Evolutionary conservation across 1,140 invertebrate genomes (phyloP).

Genomic region (Bombus vancouverensis): DNA sequence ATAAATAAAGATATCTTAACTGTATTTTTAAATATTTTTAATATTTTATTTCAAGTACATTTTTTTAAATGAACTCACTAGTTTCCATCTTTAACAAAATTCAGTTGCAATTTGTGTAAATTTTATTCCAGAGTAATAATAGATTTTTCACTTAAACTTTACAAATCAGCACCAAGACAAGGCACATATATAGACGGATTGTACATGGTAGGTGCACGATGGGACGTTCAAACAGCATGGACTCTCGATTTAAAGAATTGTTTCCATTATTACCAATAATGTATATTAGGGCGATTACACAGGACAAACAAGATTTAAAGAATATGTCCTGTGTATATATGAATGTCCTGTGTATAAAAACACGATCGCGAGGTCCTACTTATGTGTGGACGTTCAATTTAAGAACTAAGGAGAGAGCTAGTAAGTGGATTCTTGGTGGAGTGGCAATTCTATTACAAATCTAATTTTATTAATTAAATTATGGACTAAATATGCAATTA

Average conservation of each 20-base stretch:
- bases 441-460: slow-evolving; percentile 93
- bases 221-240: slow-evolving; percentile 90
- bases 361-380: slow-evolving; percentile 92
- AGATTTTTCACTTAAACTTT: not conserved
- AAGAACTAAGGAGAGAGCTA: slow-evolving; percentile 93
- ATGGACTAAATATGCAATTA: not conserved
- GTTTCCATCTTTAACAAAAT: not conserved
- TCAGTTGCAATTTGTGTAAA: not conserved
- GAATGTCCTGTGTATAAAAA: slow-evolving; percentile 97
- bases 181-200: slow-evolving; percentile 95
- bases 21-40: too few species aligned
- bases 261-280: slow-evolving; percentile 96
- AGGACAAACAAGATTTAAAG: slow-evolving; percentile 93
- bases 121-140: not conserved
- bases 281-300: slow-evolving; percentile 92
- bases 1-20: too few species aligned
- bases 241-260: slow-evolving; percentile 94
- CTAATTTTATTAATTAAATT: slow-evolving; percentile 73
- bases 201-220: slow-evolving; percentile 96
- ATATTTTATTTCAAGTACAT: not conserved
- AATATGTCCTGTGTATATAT: slow-evolving; percentile 87
- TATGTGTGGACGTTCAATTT: slow-evolving; percentile 98
- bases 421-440: slow-evolving; percentile 96
- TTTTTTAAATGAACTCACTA: not conserved
- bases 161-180: slow-evolving; percentile 91